Evolutionary conservation across 64 coral and sea anemone genomes (phyloP).

Genomic region (Montipora capricornis): DNA sequence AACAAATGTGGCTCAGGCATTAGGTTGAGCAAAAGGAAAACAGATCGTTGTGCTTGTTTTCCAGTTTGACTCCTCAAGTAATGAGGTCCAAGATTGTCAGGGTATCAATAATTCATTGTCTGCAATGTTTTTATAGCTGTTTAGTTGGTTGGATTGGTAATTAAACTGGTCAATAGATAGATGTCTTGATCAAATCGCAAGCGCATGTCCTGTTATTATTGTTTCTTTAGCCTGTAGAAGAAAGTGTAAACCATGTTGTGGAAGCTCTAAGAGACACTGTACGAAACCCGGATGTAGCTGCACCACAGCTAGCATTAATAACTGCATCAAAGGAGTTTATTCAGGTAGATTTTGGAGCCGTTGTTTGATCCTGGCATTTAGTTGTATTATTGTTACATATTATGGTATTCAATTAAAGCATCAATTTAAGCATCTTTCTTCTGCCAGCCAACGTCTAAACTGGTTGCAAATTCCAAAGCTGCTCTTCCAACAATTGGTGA

Average conservation of each 20-base stretch:
- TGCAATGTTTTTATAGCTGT: too few species aligned
- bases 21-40: too few species aligned
- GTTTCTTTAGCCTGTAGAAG: slow-evolving; percentile 67
- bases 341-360: slow-evolving; percentile 24
- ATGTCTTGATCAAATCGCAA: not conserved
- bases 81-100: too few species aligned
- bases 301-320: slow-evolving; percentile 65
- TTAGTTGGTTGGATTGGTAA: too few species aligned
- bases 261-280: slow-evolving; percentile 65
- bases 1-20: too few species aligned
- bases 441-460: slow-evolving; percentile 70
- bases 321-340: slow-evolving; percentile 80
- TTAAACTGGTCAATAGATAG: too few species aligned
- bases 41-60: too few species aligned
- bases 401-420: not conserved
- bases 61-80: too few species aligned
- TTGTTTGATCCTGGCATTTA: not conserved
- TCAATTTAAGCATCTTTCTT: not conserved
- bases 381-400: not conserved
- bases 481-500: slow-evolving; percentile 95
- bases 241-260: slow-evolving; percentile 47
- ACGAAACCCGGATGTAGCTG: slow-evolving; percentile 75
- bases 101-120: too few species aligned
- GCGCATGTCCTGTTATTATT: not conserved
- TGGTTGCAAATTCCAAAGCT: slow-evolving; percentile 94